These are phyloP conservation scores for Pipistrellus kuhlii DNA, from an alignment of 2,797 vertebrate genomes.

Conservation along the genomic window DNA sequence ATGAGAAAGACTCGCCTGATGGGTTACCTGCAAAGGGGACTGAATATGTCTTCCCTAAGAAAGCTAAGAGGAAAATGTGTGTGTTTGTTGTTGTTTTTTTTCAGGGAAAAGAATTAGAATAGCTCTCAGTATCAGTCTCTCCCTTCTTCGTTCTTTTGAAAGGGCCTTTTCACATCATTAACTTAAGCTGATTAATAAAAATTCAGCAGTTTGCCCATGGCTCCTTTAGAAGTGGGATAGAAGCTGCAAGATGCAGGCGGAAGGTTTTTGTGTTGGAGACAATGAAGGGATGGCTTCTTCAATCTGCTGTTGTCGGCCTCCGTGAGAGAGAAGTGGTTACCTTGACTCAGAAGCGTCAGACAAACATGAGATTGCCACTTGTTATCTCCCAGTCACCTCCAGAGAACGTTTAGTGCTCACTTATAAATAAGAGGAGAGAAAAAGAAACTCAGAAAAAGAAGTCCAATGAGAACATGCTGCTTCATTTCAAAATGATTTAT, in stretches of 20 bases:
- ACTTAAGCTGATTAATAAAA: slow-evolving; percentile 98
- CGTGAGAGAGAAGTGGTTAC: slow-evolving; percentile 89
- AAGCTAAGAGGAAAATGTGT: slow-evolving; percentile 64
- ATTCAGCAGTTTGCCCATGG: slow-evolving; percentile 92
- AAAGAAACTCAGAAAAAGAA: slow-evolving; percentile 62
- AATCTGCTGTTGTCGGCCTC: slow-evolving; percentile 92
- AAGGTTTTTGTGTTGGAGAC: slow-evolving; percentile 94
- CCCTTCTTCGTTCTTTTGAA: slow-evolving; percentile 86
- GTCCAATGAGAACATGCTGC: slow-evolving; percentile 62
- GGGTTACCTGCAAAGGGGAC: slow-evolving; percentile 73
- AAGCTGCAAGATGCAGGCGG: slow-evolving; percentile 90
- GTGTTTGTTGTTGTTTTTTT: not conserved
- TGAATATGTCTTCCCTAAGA: slow-evolving; percentile 42
- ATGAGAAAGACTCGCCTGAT: slow-evolving; percentile 54
- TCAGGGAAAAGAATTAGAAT: slow-evolving; percentile 77
- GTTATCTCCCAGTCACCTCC: slow-evolving; percentile 80
- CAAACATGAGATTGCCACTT: slow-evolving; percentile 79
- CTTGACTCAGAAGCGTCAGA: slow-evolving; percentile 84
- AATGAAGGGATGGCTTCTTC: slow-evolving; percentile 95
- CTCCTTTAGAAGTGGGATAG: slow-evolving; percentile 86
- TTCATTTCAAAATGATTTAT: slow-evolving; percentile 79
- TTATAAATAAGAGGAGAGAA: slow-evolving; percentile 27
- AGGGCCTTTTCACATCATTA: slow-evolving; percentile 98
- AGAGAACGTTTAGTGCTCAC: slow-evolving; percentile 75
- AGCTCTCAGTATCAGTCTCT: slow-evolving; percentile 56